Conservation (phyloP, 53 echinoderm and acorn worm genomes). For the Arbacia lixula region DNA sequence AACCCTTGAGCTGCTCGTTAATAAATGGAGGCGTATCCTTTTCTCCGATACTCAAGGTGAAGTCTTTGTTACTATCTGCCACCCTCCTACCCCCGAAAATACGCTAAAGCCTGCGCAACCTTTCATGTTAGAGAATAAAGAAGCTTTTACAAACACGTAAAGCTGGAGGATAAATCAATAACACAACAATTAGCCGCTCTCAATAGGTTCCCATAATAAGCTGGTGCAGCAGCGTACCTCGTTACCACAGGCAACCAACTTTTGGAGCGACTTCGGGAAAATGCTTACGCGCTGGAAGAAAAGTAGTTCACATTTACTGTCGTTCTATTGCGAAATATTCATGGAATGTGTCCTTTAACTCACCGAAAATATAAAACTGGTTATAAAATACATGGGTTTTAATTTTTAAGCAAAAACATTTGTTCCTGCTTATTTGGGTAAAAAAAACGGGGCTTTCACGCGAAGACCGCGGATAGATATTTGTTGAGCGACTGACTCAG, state of each 20-base stretch:
- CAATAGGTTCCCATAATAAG: slow-evolving; percentile 38
- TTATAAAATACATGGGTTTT: too few species aligned
- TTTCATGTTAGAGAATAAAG: slow-evolving; percentile 18
- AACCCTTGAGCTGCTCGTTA: too few species aligned
- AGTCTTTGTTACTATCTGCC: slow-evolving; percentile 40
- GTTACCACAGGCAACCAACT: slow-evolving; percentile 56
- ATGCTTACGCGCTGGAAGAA: not conserved
- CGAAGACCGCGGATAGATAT: slow-evolving; percentile 31
- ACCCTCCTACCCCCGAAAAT: slow-evolving; percentile 14
- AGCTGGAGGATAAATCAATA: slow-evolving; percentile 52
- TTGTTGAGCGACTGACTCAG: not conserved
- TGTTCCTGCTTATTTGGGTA: too few species aligned
- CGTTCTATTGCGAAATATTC: too few species aligned
- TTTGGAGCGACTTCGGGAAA: not conserved
- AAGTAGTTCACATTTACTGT: slow-evolving; percentile 15
- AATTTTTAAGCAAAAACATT: too few species aligned
- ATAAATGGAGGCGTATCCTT: slow-evolving; percentile 3
- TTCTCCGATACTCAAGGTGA: not conserved
- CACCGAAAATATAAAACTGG: too few species aligned
- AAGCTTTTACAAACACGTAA: slow-evolving; percentile 41
- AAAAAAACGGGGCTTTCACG: too few species aligned
- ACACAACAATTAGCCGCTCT: slow-evolving; percentile 10
- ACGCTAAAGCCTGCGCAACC: slow-evolving; percentile 12
- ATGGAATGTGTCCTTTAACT: too few species aligned
- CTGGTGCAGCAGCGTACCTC: slow-evolving; percentile 27